These are phyloP conservation scores for Willisornis vidua DNA, from an alignment of 2,113 vertebrate species.

Conservation along the genomic window DNA sequence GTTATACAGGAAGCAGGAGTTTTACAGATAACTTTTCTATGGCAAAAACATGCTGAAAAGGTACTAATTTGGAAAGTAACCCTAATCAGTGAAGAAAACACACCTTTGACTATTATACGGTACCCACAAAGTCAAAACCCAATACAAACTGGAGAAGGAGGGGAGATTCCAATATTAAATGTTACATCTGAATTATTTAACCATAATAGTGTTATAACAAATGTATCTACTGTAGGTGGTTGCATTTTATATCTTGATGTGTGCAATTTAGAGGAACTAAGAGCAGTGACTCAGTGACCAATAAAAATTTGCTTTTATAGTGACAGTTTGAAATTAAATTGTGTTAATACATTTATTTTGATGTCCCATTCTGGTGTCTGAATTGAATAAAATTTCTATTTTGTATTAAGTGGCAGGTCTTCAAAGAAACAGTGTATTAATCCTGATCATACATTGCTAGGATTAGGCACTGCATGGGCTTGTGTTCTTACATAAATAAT, in stretches of 20 bases:
- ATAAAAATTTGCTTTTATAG: background rate
- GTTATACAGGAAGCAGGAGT: slow-evolving; percentile 36
- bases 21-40: background rate
- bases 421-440: background rate
- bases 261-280: background rate
- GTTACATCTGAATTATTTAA: background rate
- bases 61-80: background rate
- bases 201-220: background rate
- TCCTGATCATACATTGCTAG: background rate
- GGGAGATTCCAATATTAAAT: background rate
- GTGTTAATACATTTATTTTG: background rate
- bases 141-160: background rate
- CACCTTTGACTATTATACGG: background rate
- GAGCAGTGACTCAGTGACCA: background rate
- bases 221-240: background rate
- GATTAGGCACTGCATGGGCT: background rate
- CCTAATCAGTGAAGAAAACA: slow-evolving; percentile 4
- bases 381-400: background rate
- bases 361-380: background rate
- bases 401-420: background rate
- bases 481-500: background rate
- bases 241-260: background rate
- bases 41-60: slow-evolving; percentile 30
- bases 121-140: background rate
- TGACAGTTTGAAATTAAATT: background rate